Evolutionary conservation across 2,113 vertebrate genomes (phyloP).

Genomic region (Rhinichthys klamathensis): DNA sequence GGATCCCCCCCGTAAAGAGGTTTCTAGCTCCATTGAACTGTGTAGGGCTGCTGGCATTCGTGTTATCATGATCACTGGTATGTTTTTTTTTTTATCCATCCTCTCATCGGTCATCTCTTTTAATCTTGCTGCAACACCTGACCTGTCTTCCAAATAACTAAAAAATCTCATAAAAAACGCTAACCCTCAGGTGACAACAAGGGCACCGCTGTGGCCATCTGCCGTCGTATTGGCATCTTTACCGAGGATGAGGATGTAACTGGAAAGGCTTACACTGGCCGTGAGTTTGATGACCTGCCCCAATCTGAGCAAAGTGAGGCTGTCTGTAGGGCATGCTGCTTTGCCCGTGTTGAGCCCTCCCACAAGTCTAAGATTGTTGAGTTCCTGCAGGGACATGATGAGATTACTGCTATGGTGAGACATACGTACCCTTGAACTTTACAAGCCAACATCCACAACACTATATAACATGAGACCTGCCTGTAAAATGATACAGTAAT

Average conservation of each 20-base stretch:
- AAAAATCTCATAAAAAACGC: no score
- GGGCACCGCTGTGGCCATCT: conserved; percentile 83
- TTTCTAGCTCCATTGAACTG: conserved; percentile 84
- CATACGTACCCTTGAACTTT: neutral
- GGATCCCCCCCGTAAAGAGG: conserved; percentile 94
- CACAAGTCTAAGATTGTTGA: conserved; percentile 98
- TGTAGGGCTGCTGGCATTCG: conserved; percentile 79
- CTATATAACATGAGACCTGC: neutral
- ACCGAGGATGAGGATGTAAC: conserved; percentile 75
- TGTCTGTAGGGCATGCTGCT: conserved; percentile 85
- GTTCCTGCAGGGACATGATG: conserved; percentile 86
- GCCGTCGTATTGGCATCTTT: conserved; percentile 78
- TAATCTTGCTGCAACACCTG: neutral
- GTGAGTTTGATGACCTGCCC: conserved; percentile 78
- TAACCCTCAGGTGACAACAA: conserved; percentile 81
- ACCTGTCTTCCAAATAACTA: neutral
- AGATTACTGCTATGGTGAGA: conserved; percentile 94
- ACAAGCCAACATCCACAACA: neutral
- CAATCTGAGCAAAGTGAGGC: conserved; percentile 66
- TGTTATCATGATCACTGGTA: conserved; percentile 83
- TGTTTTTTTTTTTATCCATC: conserved; percentile 30
- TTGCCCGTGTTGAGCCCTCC: conserved; percentile 91
- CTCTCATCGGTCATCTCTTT: neutral
- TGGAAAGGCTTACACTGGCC: conserved; percentile 76
- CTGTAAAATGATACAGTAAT: neutral